phyloP scores from a whole-genome alignment of 2,797 vertebrate genomes.

The Coracias cyanogaster region DNA sequence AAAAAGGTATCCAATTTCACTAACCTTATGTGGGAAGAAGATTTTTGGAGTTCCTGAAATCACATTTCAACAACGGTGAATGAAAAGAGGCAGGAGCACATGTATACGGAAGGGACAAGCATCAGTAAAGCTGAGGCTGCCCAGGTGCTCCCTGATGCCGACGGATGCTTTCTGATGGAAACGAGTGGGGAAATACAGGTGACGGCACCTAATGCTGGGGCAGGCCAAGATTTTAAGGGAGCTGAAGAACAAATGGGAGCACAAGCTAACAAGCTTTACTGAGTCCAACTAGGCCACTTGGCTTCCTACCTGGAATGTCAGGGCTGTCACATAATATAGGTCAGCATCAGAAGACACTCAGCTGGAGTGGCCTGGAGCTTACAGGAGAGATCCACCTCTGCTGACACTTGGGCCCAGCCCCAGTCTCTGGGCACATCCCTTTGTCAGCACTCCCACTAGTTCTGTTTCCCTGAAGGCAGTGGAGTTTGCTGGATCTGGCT shows the following conservation, averaged over 20 bases:
- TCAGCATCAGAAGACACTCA: not conserved
- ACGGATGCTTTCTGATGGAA: not conserved
- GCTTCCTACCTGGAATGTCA: not conserved
- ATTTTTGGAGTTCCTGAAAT: not conserved
- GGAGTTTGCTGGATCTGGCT: not conserved
- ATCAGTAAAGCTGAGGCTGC: not conserved
- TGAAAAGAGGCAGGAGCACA: not conserved
- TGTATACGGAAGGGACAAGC: not conserved
- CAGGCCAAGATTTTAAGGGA: not conserved
- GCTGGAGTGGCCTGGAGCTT: not conserved
- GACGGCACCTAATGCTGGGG: not conserved
- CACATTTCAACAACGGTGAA: not conserved
- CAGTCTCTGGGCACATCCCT: not conserved
- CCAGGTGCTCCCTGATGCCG: not conserved
- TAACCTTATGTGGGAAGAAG: not conserved
- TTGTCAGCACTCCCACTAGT: not conserved
- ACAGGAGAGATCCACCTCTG: not conserved
- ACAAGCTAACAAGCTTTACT: not conserved
- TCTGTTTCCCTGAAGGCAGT: not conserved
- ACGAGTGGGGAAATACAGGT: not conserved
- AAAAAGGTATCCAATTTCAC: slow-evolving; percentile 14
- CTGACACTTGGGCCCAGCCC: not conserved
- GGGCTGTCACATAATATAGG: not conserved
- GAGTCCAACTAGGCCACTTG: not conserved
- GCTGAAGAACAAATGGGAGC: not conserved